Percentiles rank a stretch among this genome's conserved stretches.
Conservation (phyloP, 2,113 vertebrate genomes). For the Solea senegalensis region DNA sequence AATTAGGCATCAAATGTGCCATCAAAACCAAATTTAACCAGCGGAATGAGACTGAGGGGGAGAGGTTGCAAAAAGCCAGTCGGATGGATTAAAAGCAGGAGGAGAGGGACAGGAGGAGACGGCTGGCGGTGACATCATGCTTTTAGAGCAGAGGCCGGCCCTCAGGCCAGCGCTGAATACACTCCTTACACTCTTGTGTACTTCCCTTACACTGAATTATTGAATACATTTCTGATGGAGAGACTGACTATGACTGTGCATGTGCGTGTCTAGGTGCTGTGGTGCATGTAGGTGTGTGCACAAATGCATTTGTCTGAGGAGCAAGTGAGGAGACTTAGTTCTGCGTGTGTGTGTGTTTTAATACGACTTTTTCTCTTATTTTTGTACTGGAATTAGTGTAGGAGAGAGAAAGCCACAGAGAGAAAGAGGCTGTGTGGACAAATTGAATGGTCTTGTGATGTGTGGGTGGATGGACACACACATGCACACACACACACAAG, state of each 20-base stretch:
- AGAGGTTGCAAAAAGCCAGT: slow-evolving; percentile 6
- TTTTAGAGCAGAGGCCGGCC: slow-evolving; percentile 72
- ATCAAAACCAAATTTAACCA: slow-evolving; percentile 37
- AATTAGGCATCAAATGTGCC: slow-evolving; percentile 38
- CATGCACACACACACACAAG: slow-evolving; percentile 9
- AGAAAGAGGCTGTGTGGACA: slow-evolving; percentile 30
- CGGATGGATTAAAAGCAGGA: slow-evolving; percentile 30
- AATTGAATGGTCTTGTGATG: slow-evolving; percentile 60
- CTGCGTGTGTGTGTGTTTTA: slow-evolving; percentile 36
- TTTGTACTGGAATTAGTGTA: slow-evolving; percentile 43
- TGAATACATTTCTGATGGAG: slow-evolving; percentile 73
- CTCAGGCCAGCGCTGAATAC: slow-evolving; percentile 66
- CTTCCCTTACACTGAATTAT: slow-evolving; percentile 75
- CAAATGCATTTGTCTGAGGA: slow-evolving; percentile 51
- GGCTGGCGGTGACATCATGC: slow-evolving; percentile 75
- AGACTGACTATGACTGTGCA: slow-evolving; percentile 58
- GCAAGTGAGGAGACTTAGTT: slow-evolving; percentile 41
- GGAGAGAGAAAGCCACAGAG: slow-evolving; percentile 17
- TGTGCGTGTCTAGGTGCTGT: slow-evolving; percentile 22
- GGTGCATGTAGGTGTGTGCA: slow-evolving; percentile 19
- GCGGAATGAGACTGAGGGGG: slow-evolving; percentile 23
- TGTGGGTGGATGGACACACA: slow-evolving; percentile 48
- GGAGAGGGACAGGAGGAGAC: slow-evolving; percentile 42
- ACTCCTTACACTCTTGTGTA: slow-evolving; percentile 75
- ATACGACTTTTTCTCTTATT: slow-evolving; percentile 57